phyloP scores from a whole-genome alignment of 2,888 invertebrate genomes.

The Thera obeliscata region DNA sequence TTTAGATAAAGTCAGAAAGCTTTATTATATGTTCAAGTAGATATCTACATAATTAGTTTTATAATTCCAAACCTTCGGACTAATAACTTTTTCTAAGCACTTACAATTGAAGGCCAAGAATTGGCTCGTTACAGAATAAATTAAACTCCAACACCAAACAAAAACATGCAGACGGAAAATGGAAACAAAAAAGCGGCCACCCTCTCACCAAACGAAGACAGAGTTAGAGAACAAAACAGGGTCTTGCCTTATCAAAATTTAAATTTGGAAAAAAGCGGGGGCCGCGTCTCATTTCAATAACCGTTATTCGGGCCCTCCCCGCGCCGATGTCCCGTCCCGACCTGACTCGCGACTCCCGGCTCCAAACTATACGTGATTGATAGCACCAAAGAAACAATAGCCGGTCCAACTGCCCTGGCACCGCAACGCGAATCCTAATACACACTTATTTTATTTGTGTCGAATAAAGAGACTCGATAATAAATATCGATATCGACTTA shows the following conservation, averaged over 20 bases:
- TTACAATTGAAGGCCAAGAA: conserved; percentile 39
- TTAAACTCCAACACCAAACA: conserved; percentile 58
- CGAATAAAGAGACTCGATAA: conserved; percentile 76
- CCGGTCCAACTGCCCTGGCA: conserved; percentile 68
- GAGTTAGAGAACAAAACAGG: conserved; percentile 80
- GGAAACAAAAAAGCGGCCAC: conserved; percentile 73
- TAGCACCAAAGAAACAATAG: conserved; percentile 81
- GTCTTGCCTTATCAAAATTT: conserved; percentile 84
- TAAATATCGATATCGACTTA: conserved; percentile 77
- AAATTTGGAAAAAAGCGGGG: conserved; percentile 83
- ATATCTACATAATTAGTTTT: too few relatives aligned
- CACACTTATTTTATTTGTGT: conserved; percentile 82
- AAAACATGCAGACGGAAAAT: conserved; percentile 66
- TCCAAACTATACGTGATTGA: conserved; percentile 78
- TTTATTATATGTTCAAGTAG: too few relatives aligned
- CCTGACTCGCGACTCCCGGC: conserved; percentile 53
- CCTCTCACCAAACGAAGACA: conserved; percentile 70
- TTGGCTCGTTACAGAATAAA: conserved; percentile 53
- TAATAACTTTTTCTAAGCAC: conserved; percentile 31
- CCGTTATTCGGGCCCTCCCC: conserved; percentile 75
- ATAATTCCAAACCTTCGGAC: not conserved
- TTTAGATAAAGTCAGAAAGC: too few relatives aligned
- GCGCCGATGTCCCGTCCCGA: conserved; percentile 46
- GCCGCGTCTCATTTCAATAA: conserved; percentile 83
- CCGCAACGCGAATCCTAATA: conserved; percentile 81